Base-by-base conservation (phyloP, 2,888 invertebrate species). In the Amblyjoppa proteus region DNA sequence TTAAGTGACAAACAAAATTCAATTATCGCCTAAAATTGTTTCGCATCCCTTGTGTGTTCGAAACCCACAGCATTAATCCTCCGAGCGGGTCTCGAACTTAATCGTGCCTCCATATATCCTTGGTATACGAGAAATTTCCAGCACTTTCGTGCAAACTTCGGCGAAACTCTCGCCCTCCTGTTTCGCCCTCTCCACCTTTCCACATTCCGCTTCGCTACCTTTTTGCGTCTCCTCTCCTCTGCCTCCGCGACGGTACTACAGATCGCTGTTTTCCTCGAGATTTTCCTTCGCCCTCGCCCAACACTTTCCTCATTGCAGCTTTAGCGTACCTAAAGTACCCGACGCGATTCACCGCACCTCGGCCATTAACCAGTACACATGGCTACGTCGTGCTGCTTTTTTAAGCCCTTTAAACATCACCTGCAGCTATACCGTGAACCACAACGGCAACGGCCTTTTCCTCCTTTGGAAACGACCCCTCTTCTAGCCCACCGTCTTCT, bases 341-440 rank as follows among this genome's bases (percentile, higher is more conserved):
- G 81, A 83, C 82, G 81, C 81, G 87, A 85, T 84, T 86, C 88
- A 87, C 83, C 88, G 89, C 90, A 87, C 85, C 80, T 88, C 89
- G 88, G 81, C 90, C 91, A 91, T 91, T 91, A 91, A 90, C 88
- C 88, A 89, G 85, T 89, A 89, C 90, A 89, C 90, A 90, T 88
- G 87, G 88, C 87, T 79, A 87, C 77, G 82, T 84, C 88, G 88
- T 87, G 87, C 83, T 84, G 68, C 81, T 79, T 90, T 89, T 88
- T 89, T 85, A 88, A 89, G 87, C 91, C 89, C 88, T 91, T 92
- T 89, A 90, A 91, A 87, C 91, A 87, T 83, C 87, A 88, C 88
- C 90, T 88, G 87, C 88, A 81, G 85, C 87, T 86, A 78, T 84
- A 77, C 84, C 69, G 71, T 53, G 38, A 79, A 49, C 79, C 49